Base-by-base conservation (phyloP, 2,888 invertebrate genomes). In the Noctua janthina region DNA sequence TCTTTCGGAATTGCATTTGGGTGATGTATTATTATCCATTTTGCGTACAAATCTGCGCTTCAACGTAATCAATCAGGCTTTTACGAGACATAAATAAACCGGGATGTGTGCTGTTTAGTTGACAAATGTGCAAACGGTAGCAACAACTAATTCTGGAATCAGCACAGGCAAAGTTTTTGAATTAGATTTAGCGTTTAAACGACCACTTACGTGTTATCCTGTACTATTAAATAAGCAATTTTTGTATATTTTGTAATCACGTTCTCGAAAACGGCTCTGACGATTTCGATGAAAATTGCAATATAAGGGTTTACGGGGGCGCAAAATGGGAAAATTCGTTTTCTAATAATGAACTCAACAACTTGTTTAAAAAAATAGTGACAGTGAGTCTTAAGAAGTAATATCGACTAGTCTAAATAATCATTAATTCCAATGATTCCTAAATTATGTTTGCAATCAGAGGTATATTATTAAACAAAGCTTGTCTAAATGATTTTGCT, bases 51-150 rank as follows among this genome's bases (percentile, higher is more conserved):
- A 92, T 91, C 91, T 91, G 88, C 87, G 87, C 88, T 88, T 86
- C 90, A 86, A 90, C 84, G 91, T 91, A 91, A 93, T 93, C 92
- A 92, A 93, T 93, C 93, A 92, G 87, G 88, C 84, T 89, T 88
- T 87, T 88, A 88, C 90, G 87, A 88, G 83, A 87, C 89, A 91
- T 92, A 92, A 93, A 92, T 92, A 91, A 90, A 88, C 83, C 56
- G 66, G 83, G 74, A 83, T 62, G 72, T 72, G 74, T 72, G 83
- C 72, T 83, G 74, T 81, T 87, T 85, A 89, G 76, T 82, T 87
- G 84, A 88, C 82, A 81, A 87, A 89, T 82, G 66, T 77, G 70
- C 68, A 51, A 56, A 69, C 69, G 67, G 46, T 39, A 70, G 56
- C 46, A 73, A 76, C 66, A 75, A 88, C 78, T 75, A 86, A 80